phyloP scores from a whole-genome alignment of 1,140 invertebrate species.

The Eupeodes corollae region DNA sequence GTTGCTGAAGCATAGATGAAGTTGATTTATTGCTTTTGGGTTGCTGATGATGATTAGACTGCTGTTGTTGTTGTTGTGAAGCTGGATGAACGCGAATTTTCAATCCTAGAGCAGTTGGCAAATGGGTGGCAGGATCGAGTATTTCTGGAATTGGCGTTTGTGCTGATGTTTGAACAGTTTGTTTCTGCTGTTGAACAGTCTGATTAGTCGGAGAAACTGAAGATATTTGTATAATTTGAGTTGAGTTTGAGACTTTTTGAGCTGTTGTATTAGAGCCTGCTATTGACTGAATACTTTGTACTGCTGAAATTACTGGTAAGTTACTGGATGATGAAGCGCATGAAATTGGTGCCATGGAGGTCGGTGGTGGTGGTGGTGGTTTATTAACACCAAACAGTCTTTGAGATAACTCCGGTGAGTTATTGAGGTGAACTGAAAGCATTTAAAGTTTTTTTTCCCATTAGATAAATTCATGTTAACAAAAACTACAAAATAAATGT shows the following conservation, averaged over 20 bases:
- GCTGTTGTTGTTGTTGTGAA: constrained; percentile 4
- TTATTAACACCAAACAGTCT: constrained; percentile 20
- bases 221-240: neutral
- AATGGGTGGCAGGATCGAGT: constrained; percentile 12
- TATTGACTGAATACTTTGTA: constrained; percentile 1
- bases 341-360: neutral
- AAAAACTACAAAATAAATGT: too few relatives aligned
- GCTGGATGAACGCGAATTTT: constrained; percentile 18
- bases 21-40: constrained; percentile 30
- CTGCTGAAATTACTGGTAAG: neutral
- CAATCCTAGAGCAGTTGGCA: constrained; percentile 30
- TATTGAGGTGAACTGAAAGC: constrained; percentile 10
- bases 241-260: neutral
- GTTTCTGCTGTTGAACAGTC: neutral
- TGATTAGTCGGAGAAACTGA: constrained; percentile 4
- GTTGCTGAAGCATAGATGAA: constrained; percentile 35
- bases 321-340: too few relatives aligned
- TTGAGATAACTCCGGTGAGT: constrained; percentile 27
- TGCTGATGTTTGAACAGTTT: neutral
- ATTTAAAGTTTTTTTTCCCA: constrained; percentile 1
- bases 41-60: constrained; percentile 11
- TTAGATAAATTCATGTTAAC: neutral
- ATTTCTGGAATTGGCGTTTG: constrained; percentile 1
- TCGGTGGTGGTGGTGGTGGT: constrained; percentile 1
- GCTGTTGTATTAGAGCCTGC: constrained; percentile 2